Percentiles rank a stretch among this genome's conserved stretches.
Conservation (phyloP, 2,888 invertebrate species). For the Melanostoma mellinum region DNA sequence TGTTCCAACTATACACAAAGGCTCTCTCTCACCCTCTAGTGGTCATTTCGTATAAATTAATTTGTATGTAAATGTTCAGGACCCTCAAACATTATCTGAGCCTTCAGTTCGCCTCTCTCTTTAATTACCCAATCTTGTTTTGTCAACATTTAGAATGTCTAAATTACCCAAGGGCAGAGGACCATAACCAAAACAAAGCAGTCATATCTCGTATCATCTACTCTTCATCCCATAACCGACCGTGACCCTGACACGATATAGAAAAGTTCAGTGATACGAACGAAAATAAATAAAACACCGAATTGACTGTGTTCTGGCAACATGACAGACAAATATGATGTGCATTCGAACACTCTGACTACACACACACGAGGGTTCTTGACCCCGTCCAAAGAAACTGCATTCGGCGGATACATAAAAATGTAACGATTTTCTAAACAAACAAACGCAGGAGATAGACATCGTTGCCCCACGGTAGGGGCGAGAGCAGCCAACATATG, state of each 20-base stretch:
- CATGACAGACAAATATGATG: neutral
- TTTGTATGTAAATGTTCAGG: no score
- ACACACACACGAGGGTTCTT: conserved; percentile 22
- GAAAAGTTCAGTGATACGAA: conserved; percentile 39
- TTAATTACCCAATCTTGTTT: no score
- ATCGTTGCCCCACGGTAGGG: neutral
- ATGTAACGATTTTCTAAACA: conserved; percentile 29
- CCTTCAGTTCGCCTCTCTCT: no score
- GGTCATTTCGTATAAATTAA: no score
- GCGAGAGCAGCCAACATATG: conserved; percentile 29
- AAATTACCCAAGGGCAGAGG: conserved; percentile 45
- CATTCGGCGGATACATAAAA: conserved; percentile 1
- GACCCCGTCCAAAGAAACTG: conserved; percentile 28
- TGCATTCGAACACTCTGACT: neutral
- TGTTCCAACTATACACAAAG: no score
- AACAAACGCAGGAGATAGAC: conserved; percentile 12
- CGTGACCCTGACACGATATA: conserved; percentile 41
- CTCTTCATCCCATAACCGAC: conserved; percentile 5
- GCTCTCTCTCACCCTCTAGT: no score
- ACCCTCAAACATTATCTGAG: no score
- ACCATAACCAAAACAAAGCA: conserved; percentile 26
- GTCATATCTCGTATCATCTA: neutral
- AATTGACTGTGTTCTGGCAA: conserved; percentile 14
- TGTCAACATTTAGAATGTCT: conserved; percentile 1
- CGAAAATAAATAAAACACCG: conserved; percentile 38